Base-by-base conservation (phyloP, 2,113 vertebrate species). In the Xyliphius kryptos region DNA sequence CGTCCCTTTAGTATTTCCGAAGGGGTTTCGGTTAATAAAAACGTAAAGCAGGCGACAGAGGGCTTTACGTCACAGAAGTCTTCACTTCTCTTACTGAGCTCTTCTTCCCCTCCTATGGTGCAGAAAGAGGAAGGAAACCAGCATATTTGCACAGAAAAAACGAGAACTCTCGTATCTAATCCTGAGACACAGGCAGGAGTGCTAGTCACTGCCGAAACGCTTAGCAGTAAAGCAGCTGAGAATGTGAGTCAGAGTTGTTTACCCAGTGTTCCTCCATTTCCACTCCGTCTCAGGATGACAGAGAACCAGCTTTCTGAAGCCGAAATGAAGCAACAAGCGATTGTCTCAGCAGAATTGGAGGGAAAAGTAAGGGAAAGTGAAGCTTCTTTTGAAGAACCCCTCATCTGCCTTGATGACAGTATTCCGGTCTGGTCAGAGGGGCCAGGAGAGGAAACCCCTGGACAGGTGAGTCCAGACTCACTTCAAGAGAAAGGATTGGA, bases 41-140 rank as follows among this genome's bases (percentile, higher is more conserved):
- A 40, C 46, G 13, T 21, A 9, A 80, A 76, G 60, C 73, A 79
- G 60, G 49, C 65, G 2, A 81, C 72, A 56, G 59, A 64, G 11
- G 77, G 77, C 15, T 10, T 60, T 13, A 50, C 19, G 15, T 37
- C 61, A 57, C 51, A 59, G 5, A 48, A 53, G 48, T 46, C 38
- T 53, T 19, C 56, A 20, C 38, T 67, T 43, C 40, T 53, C 38
- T 59, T 5, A 66, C 67, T 67, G 72, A 69, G 57, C 77, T 55
- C 1, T 74, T 57, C 56, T 32, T 21, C 54, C 37, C 59, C 37
- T 38, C 59, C 37, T 38, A 17, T 26, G 8, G 22, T 77, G 13
- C 72, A 68, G 13, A 82, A 53, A 74, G 79, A 81, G 72, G 80
- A 89, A 81, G 77, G 81, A 84, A 78, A 16, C 49, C 43, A 58